phyloP scores from a whole-genome alignment of 2,888 invertebrate genomes.

The Ormyrus rosae region DNA sequence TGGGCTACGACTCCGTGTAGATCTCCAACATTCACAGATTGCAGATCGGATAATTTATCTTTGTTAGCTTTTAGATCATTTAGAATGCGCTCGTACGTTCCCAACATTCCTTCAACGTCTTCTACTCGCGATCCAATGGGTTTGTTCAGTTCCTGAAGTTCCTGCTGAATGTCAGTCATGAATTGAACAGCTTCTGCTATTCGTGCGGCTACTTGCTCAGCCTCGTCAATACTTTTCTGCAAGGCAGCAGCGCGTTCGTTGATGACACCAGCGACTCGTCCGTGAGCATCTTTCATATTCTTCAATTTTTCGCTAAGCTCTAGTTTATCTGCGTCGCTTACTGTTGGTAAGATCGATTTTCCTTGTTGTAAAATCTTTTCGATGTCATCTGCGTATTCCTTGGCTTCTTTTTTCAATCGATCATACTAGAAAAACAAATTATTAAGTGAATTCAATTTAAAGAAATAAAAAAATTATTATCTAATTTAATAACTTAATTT shows the following conservation, averaged over 20 bases:
- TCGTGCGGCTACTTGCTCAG: constrained; percentile 87
- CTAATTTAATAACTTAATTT: constrained; percentile 76
- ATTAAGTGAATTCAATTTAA: background rate
- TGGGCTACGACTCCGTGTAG: constrained; percentile 87
- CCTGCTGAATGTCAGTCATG: constrained; percentile 88
- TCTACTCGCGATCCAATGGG: constrained; percentile 92
- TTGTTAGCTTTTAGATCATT: constrained; percentile 87
- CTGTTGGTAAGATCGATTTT: constrained; percentile 86
- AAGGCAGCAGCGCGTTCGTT: constrained; percentile 86
- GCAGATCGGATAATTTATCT: constrained; percentile 85
- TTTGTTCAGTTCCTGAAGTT: constrained; percentile 88
- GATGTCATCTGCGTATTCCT: constrained; percentile 83
- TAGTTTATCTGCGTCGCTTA: constrained; percentile 91
- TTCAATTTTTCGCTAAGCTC: constrained; percentile 89
- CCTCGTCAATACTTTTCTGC: constrained; percentile 87
- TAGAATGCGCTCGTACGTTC: constrained; percentile 87
- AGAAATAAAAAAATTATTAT: constrained; percentile 6
- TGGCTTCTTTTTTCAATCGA: constrained; percentile 85
- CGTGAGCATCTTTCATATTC: constrained; percentile 86
- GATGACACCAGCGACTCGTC: constrained; percentile 84
- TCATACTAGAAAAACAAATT: constrained; percentile 78
- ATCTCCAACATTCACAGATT: constrained; percentile 86
- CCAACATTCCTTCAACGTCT: constrained; percentile 90
- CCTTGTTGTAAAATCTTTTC: constrained; percentile 87
- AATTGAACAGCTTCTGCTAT: constrained; percentile 88